These are phyloP conservation scores for Tarsius wallacei DNA, from an alignment of 2,797 vertebrate species.

Conservation along the genomic window DNA sequence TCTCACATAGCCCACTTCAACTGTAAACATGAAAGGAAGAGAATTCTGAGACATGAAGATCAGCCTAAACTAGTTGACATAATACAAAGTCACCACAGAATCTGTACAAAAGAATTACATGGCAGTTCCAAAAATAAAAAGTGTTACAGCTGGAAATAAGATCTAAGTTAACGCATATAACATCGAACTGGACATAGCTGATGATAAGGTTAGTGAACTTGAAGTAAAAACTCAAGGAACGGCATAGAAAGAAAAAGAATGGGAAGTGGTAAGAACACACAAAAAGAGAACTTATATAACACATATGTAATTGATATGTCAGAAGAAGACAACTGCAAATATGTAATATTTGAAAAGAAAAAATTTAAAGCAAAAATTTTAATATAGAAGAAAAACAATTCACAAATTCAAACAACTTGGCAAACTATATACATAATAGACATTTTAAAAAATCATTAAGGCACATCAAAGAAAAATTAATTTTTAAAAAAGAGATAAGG, in stretches of 20 bases:
- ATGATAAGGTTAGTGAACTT: not conserved
- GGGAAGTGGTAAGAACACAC: not conserved
- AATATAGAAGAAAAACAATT: slow-evolving; percentile 12
- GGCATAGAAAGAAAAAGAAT: not conserved
- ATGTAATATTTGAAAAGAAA: slow-evolving; percentile 43
- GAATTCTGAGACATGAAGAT: not conserved
- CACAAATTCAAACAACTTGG: slow-evolving; percentile 30
- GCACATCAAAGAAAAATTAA: not conserved
- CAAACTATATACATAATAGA: not conserved
- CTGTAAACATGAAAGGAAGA: not conserved
- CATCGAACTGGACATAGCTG: not conserved
- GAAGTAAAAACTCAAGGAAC: not conserved
- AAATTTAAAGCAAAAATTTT: not conserved
- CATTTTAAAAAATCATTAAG: slow-evolving; percentile 19
- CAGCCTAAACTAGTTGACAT: not conserved
- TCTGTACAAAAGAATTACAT: not conserved
- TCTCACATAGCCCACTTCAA: not conserved
- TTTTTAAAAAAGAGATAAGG: not conserved
- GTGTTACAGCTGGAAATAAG: not conserved
- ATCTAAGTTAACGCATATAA: not conserved
- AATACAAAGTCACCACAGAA: not conserved
- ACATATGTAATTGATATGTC: not conserved
- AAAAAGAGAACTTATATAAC: not conserved
- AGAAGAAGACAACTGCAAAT: not conserved
- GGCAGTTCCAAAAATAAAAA: not conserved